Conservation (phyloP, 2,113 vertebrate species). For the Syngnathus floridae region DNA sequence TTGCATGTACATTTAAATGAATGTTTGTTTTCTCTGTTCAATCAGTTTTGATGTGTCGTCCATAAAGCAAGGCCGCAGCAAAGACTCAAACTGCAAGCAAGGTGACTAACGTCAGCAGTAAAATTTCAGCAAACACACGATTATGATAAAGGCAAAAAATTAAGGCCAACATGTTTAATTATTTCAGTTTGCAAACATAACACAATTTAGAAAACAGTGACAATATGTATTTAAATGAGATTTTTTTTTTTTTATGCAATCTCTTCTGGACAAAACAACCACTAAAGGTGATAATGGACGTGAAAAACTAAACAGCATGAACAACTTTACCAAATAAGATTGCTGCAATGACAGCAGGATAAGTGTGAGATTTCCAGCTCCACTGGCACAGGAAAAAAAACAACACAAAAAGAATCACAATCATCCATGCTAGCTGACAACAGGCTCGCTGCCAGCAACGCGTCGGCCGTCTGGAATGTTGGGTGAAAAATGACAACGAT, state of each 20-base stretch:
- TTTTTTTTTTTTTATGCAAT: not conserved
- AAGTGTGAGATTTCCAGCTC: not conserved
- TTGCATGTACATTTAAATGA: too few relatives aligned
- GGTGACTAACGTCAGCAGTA: not conserved
- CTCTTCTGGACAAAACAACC: not conserved
- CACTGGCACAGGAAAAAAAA: not conserved
- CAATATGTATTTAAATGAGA: conserved; percentile 3
- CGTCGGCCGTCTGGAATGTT: conserved; percentile 54
- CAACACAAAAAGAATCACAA: not conserved
- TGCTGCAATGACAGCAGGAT: conserved; percentile 28
- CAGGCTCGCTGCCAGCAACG: conserved; percentile 45
- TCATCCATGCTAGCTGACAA: conserved; percentile 27
- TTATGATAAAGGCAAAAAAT: not conserved
- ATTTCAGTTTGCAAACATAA: conserved; percentile 28
- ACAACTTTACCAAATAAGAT: not conserved
- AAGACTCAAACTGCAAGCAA: too few relatives aligned
- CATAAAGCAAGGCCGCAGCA: too few relatives aligned
- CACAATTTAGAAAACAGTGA: conserved; percentile 15
- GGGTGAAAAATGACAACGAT: conserved; percentile 8
- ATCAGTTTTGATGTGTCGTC: too few relatives aligned
- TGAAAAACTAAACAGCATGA: not conserved
- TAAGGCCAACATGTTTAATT: conserved; percentile 12
- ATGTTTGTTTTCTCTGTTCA: too few relatives aligned
- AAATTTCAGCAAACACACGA: not conserved
- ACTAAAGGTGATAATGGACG: not conserved